Base-by-base conservation (phyloP, 2,113 vertebrate genomes). In the Percopsis transmontana region DNA sequence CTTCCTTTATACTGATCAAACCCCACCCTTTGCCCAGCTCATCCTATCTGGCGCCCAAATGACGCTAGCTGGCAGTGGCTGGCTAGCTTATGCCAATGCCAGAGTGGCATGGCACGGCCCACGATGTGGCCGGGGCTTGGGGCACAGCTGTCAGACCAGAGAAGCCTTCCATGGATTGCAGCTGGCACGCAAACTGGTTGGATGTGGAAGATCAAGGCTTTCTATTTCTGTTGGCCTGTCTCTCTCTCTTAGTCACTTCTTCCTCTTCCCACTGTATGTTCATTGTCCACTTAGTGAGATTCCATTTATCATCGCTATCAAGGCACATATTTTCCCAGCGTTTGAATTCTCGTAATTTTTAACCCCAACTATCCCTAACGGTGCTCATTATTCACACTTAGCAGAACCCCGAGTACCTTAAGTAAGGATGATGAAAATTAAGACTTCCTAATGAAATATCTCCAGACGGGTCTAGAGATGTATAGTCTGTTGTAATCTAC, bases 71-170 rank as follows among this genome's bases (percentile, higher is more conserved):
- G 79, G 74, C 69, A 39, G 69, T 54, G 60, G 62, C 50, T 58
- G 55, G 6, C n/a, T 0, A 47, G 21, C 24, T 58, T 80, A 50
- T 58, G 5, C 52, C 8, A 5, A 23, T 65, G 78, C 78, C 81
- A 74, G 72, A 61, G 60, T 68, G 66, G 61, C 61, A 59, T 62
- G 66, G 67, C 62, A 47, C 70, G 70, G 23, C 62, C 72, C 62
- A 55, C 20, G 20, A 50, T 76, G 61, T 68, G 47, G 53, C 61
- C 59, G 70, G 55, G 66, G 59, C 74, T 82, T 69, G 54, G 69
- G 65, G 48, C 71, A 66, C 81, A 81, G 76, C 75, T 81, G 83
- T 81, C 66, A 70, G 64, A 62, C 33, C 8, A 56, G 33, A 64
- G 72, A 56, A 39, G 58, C 63, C 53, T 65, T 60, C 63, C 56